Base-by-base conservation (phyloP, 1,140 invertebrate genomes). In the Physella acuta region DNA sequence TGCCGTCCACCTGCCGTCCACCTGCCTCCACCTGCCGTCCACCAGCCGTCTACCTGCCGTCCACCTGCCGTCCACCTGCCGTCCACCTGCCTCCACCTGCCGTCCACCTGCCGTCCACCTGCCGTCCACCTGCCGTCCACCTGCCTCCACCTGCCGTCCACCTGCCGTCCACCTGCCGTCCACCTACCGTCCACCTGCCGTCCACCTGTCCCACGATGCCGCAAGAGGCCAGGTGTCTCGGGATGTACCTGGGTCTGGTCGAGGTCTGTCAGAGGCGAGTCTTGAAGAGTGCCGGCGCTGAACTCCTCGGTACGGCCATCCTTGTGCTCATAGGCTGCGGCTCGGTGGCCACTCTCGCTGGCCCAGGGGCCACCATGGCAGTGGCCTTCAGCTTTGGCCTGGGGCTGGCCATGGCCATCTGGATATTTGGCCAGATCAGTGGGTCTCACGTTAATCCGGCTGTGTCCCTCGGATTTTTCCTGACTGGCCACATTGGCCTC, bases 361-460 rank as follows among this genome's bases (percentile, higher is more conserved):
- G 8, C 2, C 28, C 28, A 30, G 55, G 24, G 30, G 3, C 11
- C 16, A 44, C 39, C 20, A 16, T 56, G 3, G 55, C 11, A 31
- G 26, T 56, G 14, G 90, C 92, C 30, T 88, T 97, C 49, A 89
- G 91, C 65, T 96, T 97, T 84, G 94, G 94, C 62, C 87, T 97
- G n/a, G 88, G 90, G 20, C 93, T 96, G 64, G 93, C 91, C 33
- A 92, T 92, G 30, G 76, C 80, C 66, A 78, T 82, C 5, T 83
- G 81, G 80, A 68, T 72, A 26, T 74, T 83, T 52, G 74, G 75
- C 49, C 75, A 81, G 70, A 76, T 84, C 51, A 82, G 80, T 49
- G 82, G 82, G n/a, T 80, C 81, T 20, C 81, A 84, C 70, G 75
- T 83, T 51, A 84, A 84, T 73, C 82, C 82, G 5, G 81, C 81